Evolutionary conservation across 2,113 vertebrate genomes (phyloP).

Genomic region (Oncorhynchus keta): DNA sequence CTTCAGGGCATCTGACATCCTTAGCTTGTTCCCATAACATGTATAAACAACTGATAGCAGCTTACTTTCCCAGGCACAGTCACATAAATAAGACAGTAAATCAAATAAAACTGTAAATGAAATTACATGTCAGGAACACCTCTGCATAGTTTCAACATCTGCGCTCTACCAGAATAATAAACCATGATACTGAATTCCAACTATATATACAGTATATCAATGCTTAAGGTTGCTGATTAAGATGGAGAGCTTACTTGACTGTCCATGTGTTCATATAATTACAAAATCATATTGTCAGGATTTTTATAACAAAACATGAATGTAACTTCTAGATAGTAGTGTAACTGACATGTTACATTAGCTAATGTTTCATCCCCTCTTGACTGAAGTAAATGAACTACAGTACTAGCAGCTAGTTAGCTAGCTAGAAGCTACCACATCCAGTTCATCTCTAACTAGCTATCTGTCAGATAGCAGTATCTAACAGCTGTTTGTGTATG

Average conservation of each 20-base stretch:
- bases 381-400: too few relatives aligned
- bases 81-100: background rate
- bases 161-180: background rate
- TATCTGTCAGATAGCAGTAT: too few relatives aligned
- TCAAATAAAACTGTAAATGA: background rate
- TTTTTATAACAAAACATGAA: too few relatives aligned
- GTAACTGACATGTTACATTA: too few relatives aligned
- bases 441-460: too few relatives aligned
- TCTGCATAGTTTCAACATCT: background rate
- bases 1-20: constrained; percentile 28
- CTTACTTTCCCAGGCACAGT: background rate
- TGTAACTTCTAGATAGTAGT: too few relatives aligned
- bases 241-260: background rate
- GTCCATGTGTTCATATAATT: background rate
- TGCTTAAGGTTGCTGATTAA: background rate
- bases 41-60: constrained; percentile 27
- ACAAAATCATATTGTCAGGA: too few relatives aligned
- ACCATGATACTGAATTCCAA: background rate
- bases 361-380: too few relatives aligned
- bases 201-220: background rate
- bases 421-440: too few relatives aligned
- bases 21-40: constrained; percentile 31
- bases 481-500: too few relatives aligned
- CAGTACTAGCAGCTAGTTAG: too few relatives aligned
- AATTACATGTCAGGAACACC: background rate